Evolutionary conservation across 2,888 invertebrate species (phyloP).

Genomic region (Drosophila nigritarsus): DNA sequence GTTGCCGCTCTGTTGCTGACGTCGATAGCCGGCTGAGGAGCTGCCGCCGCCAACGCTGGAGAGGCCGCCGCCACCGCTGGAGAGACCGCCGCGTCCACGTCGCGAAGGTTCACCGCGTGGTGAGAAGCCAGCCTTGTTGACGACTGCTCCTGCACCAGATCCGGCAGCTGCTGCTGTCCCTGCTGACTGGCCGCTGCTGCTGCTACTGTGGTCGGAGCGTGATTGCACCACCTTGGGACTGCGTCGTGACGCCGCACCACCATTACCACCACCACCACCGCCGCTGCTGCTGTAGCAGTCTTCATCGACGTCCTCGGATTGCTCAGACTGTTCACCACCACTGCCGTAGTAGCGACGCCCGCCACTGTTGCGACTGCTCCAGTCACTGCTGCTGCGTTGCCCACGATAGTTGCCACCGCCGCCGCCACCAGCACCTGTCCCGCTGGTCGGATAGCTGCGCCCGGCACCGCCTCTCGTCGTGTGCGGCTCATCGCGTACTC

Average conservation of each 20-base stretch:
- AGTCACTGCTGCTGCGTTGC: conserved; percentile 82
- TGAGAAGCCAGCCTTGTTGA: conserved; percentile 89
- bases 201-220: conserved; percentile 39
- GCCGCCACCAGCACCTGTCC: conserved; percentile 80
- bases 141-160: conserved; percentile 30
- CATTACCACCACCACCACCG: conserved; percentile 84
- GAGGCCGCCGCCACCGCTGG: conserved; percentile 86
- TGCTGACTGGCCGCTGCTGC: conserved; percentile 25
- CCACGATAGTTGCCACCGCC: conserved; percentile 86
- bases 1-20: conserved; percentile 81
- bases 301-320: conserved; percentile 91
- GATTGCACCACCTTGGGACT: conserved; percentile 84
- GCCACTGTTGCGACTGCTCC: conserved; percentile 84
- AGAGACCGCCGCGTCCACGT: conserved; percentile 89
- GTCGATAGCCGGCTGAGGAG: conserved; percentile 79
- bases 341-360: conserved; percentile 77
- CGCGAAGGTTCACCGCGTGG: conserved; percentile 95
- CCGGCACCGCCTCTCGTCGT: conserved; percentile 22
- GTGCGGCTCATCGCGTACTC: conserved; percentile 55
- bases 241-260: conserved; percentile 85
- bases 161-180: conserved; percentile 58
- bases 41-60: conserved; percentile 85
- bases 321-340: conserved; percentile 87
- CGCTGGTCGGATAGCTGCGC: conserved; percentile 67
- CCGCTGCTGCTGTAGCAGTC: conserved; percentile 86